phyloP scores from a whole-genome alignment of 2,888 invertebrate genomes.

The Julus scandinavius region DNA sequence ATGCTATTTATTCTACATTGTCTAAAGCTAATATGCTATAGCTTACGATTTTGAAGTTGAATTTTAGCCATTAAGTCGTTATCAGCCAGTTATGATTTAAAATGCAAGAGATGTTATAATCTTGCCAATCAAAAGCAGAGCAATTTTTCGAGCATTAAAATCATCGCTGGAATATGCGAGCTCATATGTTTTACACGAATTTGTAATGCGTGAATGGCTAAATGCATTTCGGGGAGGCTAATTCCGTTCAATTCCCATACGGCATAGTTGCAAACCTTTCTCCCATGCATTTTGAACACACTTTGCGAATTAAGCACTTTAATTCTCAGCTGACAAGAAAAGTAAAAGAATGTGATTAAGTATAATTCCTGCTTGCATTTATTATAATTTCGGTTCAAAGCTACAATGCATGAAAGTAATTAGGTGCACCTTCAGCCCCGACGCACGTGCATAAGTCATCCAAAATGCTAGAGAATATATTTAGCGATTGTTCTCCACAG shows the following conservation, averaged over 20 bases:
- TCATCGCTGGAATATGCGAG: background rate
- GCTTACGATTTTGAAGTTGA: background rate
- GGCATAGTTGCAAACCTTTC: background rate
- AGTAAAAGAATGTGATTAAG: constrained; percentile 44
- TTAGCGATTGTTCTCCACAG: constrained; percentile 25
- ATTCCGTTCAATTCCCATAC: background rate
- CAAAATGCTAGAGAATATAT: constrained; percentile 36
- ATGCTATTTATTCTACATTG: too few species aligned
- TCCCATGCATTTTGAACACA: background rate
- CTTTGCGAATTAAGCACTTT: constrained; percentile 23
- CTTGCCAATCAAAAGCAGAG: background rate
- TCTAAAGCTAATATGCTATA: too few species aligned
- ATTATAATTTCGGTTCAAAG: constrained; percentile 31
- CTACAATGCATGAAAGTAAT: constrained; percentile 31
- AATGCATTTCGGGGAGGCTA: background rate
- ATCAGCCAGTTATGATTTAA: background rate
- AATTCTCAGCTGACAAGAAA: constrained; percentile 33
- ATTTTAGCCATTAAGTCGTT: background rate
- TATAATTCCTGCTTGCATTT: constrained; percentile 45
- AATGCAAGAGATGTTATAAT: background rate
- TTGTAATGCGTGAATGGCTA: background rate
- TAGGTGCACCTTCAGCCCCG: constrained; percentile 1
- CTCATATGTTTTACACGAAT: background rate
- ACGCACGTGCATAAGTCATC: constrained; percentile 26
- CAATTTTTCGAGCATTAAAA: background rate